Evolutionary conservation across 1,140 invertebrate species (phyloP).

Genomic region (Hesperophylax magnus): DNA sequence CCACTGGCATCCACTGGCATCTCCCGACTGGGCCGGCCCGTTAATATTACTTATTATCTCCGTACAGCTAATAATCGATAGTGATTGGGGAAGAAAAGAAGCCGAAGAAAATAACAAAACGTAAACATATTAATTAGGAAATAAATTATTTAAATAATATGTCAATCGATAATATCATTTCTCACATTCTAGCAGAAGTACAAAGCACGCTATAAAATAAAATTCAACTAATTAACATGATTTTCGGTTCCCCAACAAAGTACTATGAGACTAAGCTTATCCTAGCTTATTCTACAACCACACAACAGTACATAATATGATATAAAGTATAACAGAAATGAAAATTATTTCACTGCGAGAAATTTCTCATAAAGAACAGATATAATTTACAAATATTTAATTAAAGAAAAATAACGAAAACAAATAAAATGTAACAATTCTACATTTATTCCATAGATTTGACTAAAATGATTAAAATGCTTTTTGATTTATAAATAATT

Average conservation of each 20-base stretch:
- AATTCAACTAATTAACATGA: constrained; percentile 55
- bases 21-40: not conserved
- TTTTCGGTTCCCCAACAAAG: constrained; percentile 36
- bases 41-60: constrained; percentile 54
- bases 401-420: constrained; percentile 56
- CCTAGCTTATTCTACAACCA: constrained; percentile 44
- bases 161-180: constrained; percentile 13
- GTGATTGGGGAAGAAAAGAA: constrained; percentile 29
- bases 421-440: constrained; percentile 51
- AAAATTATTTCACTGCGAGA: constrained; percentile 50
- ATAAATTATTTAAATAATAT: constrained; percentile 25
- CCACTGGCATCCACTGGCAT: not conserved
- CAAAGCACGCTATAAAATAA: constrained; percentile 27
- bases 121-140: constrained; percentile 10
- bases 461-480: constrained; percentile 54
- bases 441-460: constrained; percentile 56
- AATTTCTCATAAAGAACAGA: constrained; percentile 53
- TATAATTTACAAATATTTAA: constrained; percentile 54
- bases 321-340: constrained; percentile 51
- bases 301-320: constrained; percentile 49
- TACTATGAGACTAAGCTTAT: constrained; percentile 12
- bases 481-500: constrained; percentile 39
- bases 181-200: not conserved
- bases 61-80: constrained; percentile 50
- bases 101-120: constrained; percentile 35